Evolutionary conservation across 2,888 invertebrate species (phyloP), one percentile per base, ranked within the genome.

Genomic region (Brachyopa scutellaris): DNA sequence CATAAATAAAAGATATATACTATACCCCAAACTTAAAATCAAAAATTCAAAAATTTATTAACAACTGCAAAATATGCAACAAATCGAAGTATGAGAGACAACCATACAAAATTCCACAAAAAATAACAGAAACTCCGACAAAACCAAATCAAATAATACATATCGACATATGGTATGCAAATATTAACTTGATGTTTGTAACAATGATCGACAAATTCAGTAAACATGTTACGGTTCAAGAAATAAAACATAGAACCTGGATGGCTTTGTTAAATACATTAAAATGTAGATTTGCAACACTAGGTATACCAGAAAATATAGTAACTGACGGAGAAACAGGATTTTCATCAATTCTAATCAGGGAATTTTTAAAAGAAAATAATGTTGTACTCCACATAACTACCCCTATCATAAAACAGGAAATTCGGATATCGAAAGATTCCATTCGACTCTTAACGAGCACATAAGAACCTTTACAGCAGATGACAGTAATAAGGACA

Each of bases 371-470:
- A 8, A 59, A 42, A 29, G 53, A 53, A 51, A 42, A 31, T 3
- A 53, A 64, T 19, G 42, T 66, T 0, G 59, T 66, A 36, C 9
- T 59, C 1, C 59, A 72, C n/a, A 29, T 72, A 0, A 61, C 61
- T 5, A 79, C 66, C 53, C 67, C 2, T 57, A 72, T 29, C 13
- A n/a, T 6, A 40, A 72, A 19, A 61, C 45, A 21, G 17, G n/a
- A n/a, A n/a, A n/a, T n/a, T n/a, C n/a, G n/a, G n/a, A n/a, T n/a
- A n/a, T n/a, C n/a, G n/a, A n/a, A n/a, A n/a, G n/a, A n/a, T n/a
- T n/a, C n/a, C n/a, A n/a, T n/a, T n/a, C n/a, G n/a, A n/a, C n/a
- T n/a, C 40, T 62, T 17, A 53, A 64, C 15, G 66, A 76, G 33
- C 51, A 67, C 11, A 40, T 61, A 23, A 8, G 51, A 31, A 59